These are phyloP conservation scores for Caenorhabditis macrosperma DNA, from an alignment of 2,888 invertebrate species.

Conservation along the genomic window DNA sequence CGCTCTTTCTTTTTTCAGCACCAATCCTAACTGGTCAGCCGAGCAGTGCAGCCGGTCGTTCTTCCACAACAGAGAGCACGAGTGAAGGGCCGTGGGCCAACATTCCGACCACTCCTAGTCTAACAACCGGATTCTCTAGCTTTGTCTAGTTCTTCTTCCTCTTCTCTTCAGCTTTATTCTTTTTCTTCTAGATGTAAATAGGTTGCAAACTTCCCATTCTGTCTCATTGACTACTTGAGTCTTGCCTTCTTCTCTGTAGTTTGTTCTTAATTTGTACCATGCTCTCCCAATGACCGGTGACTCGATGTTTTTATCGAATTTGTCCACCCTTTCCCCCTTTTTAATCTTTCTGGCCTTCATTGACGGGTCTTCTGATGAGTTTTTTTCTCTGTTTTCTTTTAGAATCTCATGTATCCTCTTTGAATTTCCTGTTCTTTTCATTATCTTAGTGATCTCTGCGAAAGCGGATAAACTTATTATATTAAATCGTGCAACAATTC, in stretches of 20 bases:
- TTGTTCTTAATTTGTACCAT: constrained; percentile 11
- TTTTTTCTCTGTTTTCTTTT: constrained; percentile 21
- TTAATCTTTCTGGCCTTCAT: constrained; percentile 32
- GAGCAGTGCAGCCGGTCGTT: constrained; percentile 51
- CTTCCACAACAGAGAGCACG: constrained; percentile 50
- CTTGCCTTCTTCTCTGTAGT: constrained; percentile 29
- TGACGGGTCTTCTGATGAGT: constrained; percentile 38
- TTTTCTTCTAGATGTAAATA: constrained; percentile 37
- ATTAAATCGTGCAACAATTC: constrained; percentile 1
- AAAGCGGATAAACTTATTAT: constrained; percentile 13
- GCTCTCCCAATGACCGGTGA: constrained; percentile 43
- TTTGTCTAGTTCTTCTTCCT: constrained; percentile 38
- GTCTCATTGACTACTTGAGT: constrained; percentile 31
- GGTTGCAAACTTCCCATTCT: constrained; percentile 22
- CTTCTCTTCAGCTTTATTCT: constrained; percentile 11
- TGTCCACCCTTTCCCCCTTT: constrained; percentile 4
- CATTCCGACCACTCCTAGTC: constrained; percentile 26
- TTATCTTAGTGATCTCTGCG: constrained; percentile 8
- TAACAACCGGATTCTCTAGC: constrained; percentile 54
- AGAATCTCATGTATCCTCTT: constrained; percentile 45
- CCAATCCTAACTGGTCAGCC: constrained; percentile 41
- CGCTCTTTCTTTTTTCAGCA: constrained; percentile 15
- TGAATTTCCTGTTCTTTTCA: neutral
- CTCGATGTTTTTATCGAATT: constrained; percentile 25
- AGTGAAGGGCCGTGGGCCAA: constrained; percentile 51